Evolutionary conservation across 64 coral and sea anemone species (phyloP).

Genomic region (Platygyra sinensis): DNA sequence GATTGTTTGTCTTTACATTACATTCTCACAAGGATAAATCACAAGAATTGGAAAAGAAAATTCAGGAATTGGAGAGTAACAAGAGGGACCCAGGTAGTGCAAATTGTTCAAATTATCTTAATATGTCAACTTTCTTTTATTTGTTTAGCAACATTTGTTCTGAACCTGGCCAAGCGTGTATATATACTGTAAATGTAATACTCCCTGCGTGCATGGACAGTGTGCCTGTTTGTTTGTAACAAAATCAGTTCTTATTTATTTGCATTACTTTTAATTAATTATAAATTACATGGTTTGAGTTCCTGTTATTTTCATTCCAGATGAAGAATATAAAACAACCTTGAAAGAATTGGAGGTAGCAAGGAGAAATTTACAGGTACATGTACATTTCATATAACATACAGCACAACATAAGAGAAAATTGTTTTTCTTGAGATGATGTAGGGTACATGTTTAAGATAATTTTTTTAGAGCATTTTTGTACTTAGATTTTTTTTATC

Average conservation of each 20-base stretch:
- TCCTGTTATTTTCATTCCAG: neutral
- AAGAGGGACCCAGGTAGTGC: slow-evolving; percentile 23
- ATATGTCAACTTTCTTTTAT: neutral
- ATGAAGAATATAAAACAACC: slow-evolving; percentile 1
- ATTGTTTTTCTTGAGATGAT: neutral
- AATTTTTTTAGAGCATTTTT: too few species aligned
- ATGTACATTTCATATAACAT: too few species aligned
- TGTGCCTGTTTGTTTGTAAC: too few species aligned
- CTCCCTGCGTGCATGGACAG: too few species aligned
- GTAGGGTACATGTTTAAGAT: too few species aligned
- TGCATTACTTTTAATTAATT: too few species aligned
- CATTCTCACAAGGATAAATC: slow-evolving; percentile 10
- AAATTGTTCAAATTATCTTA: neutral
- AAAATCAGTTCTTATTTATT: too few species aligned
- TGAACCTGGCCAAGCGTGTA: too few species aligned
- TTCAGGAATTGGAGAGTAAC: slow-evolving; percentile 27
- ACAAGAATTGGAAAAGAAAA: slow-evolving; percentile 36
- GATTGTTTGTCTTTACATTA: neutral
- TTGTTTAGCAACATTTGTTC: too few species aligned
- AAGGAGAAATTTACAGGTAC: slow-evolving; percentile 39
- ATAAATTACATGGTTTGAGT: too few species aligned
- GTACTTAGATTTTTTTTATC: too few species aligned
- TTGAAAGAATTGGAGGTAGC: slow-evolving; percentile 12
- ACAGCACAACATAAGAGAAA: neutral
- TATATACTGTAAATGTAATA: too few species aligned